Evolutionary conservation across 2,113 vertebrate species (phyloP).

Genomic region (Dipodomys stephensi): DNA sequence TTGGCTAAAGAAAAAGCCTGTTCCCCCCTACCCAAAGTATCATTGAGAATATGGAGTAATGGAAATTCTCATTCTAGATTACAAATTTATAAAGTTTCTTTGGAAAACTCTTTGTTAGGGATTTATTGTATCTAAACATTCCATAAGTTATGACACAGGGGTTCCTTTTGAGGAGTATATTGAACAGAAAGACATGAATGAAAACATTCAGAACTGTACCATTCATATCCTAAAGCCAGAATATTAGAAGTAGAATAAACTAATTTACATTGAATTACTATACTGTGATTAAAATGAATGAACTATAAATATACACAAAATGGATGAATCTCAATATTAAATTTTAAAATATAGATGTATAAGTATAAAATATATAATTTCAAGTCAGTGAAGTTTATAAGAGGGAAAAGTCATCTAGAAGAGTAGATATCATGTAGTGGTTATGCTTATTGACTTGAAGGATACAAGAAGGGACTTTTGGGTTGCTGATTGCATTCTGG

Average conservation of each 20-base stretch:
- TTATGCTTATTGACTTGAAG: background rate
- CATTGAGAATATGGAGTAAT: background rate
- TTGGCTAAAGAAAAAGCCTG: background rate
- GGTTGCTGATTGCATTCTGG: background rate
- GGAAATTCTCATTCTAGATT: background rate
- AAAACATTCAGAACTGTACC: constrained; percentile 10
- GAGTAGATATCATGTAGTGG: background rate
- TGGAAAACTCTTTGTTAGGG: background rate
- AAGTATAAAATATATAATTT: background rate
- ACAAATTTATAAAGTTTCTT: constrained; percentile 27
- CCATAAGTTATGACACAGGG: background rate
- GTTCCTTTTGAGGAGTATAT: constrained; percentile 28
- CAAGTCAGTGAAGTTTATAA: constrained; percentile 27
- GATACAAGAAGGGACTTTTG: background rate
- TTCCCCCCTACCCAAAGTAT: background rate
- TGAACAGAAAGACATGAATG: background rate
- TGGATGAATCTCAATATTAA: background rate
- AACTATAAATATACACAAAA: constrained; percentile 43
- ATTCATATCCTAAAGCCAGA: constrained; percentile 28
- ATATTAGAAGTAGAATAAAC: constrained; percentile 16
- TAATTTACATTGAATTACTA: background rate
- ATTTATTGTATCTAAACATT: background rate
- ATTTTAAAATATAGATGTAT: background rate
- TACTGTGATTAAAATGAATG: constrained; percentile 24
- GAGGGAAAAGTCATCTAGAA: background rate